phyloP scores from a whole-genome alignment of 1,140 invertebrate genomes.

The Hyles vespertilio region DNA sequence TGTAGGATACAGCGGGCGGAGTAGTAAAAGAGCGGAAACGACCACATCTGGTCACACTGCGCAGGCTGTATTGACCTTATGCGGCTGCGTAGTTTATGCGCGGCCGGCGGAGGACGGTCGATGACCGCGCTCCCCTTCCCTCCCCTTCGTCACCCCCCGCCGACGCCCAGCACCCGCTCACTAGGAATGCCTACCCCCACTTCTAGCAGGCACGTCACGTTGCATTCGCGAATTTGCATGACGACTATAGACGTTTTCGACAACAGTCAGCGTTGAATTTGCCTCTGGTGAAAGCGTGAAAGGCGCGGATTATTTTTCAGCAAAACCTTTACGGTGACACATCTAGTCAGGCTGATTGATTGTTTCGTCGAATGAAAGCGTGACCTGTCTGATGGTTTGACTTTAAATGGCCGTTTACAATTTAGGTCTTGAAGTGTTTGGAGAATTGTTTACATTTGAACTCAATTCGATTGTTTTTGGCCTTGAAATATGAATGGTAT shows the following conservation, averaged over 20 bases:
- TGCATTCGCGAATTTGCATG: slow-evolving; percentile 65
- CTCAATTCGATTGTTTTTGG: no score
- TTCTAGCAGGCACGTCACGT: slow-evolving; percentile 47
- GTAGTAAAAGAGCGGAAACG: background rate
- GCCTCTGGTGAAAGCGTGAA: no score
- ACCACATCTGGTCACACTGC: slow-evolving; percentile 6
- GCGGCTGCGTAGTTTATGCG: slow-evolving; percentile 61
- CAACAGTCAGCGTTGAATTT: background rate
- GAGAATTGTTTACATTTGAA: no score
- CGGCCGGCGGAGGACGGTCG: slow-evolving; percentile 65
- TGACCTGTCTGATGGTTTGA: no score
- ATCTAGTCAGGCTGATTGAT: no score
- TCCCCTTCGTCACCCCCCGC: slow-evolving; percentile 8
- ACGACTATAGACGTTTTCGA: slow-evolving; percentile 1
- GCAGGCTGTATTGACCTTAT: slow-evolving; percentile 61
- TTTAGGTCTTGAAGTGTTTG: no score
- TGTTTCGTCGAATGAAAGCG: no score
- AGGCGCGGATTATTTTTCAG: no score
- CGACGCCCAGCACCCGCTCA: slow-evolving; percentile 15
- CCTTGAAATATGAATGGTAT: no score
- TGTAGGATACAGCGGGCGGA: background rate
- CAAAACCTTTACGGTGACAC: no score
- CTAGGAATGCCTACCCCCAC: slow-evolving; percentile 54
- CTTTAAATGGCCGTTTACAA: no score
- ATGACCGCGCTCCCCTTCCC: slow-evolving; percentile 47